Evolutionary conservation across 2,888 invertebrate genomes (phyloP), one percentile per base, ranked within the genome.

Genomic region (Coelinius sp.): DNA sequence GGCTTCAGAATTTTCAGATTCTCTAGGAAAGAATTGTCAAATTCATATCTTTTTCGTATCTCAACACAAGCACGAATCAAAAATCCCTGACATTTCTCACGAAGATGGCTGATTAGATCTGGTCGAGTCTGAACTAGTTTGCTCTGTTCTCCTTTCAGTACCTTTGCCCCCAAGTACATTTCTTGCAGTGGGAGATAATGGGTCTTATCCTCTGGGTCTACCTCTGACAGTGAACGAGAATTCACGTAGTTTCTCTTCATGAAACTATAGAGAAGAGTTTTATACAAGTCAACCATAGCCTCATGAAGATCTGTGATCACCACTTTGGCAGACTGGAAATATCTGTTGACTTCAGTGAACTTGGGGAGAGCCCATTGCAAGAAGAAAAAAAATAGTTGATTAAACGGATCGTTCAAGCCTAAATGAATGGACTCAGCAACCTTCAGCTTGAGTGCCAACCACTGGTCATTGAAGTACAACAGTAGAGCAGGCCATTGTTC

Each of bases 401-500:
- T 75, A 41, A 78, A 71, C 6, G 79, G 76, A 71, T 77, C 70
- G 22, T 75, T 71, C 7, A 82, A 65, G 14, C 63, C 22, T 1
- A 49, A 35, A 17, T 74, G 56, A 44, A 80, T 77, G 20, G 70
- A 46, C 68, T 78, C 76, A 17, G 68, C 76, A 49, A 76, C 52
- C 22, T 64, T 44, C 14, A 59, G 27, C 24, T 64, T 65, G 68
- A 75, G 73, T 25, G 74, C 68, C 25, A 79, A 72, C 20, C 74
- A 74, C 41, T 78, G 70, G 7, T 76, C 66, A 56, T 71, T 76
- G 41, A 80, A 81, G 66, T 73, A 79, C 27, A 73, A 52, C 25
- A 31, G 46, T 25, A 83, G 71, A 17, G 83, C 78, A 27, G 80
- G 70, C 81, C 82, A 82, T 71, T 83, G 83, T 68, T 82, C 80